Conservation (phyloP, 2,113 vertebrate species). For the Peucedramus taeniatus region DNA sequence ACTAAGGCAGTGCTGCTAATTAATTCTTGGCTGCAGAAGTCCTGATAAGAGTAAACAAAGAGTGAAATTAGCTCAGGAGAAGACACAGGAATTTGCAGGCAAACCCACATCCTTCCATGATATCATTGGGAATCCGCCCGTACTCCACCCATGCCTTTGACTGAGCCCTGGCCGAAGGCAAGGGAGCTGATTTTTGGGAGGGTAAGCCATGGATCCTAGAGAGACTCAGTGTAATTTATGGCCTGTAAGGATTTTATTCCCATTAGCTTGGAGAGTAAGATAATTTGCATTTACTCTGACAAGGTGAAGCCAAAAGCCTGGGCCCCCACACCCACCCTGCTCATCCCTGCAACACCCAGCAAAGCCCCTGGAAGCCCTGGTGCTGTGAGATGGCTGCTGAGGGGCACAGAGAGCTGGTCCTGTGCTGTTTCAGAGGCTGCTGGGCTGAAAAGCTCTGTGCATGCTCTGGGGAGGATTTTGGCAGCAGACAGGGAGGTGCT, state of each 20-base stretch:
- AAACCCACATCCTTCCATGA: constrained; percentile 52
- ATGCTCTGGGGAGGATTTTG: neutral
- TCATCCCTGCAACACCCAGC: neutral
- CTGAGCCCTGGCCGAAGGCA: neutral
- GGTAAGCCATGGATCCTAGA: neutral
- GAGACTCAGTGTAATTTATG: neutral
- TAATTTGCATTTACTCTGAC: neutral
- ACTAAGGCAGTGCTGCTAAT: constrained; percentile 5
- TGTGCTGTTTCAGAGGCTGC: neutral
- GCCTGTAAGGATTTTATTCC: neutral
- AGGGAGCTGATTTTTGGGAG: neutral
- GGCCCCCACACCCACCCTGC: neutral
- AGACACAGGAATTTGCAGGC: constrained; percentile 27
- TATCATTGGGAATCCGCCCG: constrained; percentile 19
- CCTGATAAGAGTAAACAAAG: constrained; percentile 63
- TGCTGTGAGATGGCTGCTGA: neutral
- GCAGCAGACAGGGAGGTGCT: neutral
- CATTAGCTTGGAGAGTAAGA: neutral
- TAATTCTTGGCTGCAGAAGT: constrained; percentile 43
- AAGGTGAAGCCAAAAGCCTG: neutral
- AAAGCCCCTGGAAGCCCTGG: neutral
- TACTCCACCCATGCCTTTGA: neutral
- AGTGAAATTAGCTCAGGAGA: constrained; percentile 48
- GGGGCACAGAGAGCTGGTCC: neutral
- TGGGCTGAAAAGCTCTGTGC: fast-evolving